Percentiles rank a stretch among this genome's conserved stretches.
Conservation (phyloP, 2,888 invertebrate species). For the Calliphora vomitoria region DNA sequence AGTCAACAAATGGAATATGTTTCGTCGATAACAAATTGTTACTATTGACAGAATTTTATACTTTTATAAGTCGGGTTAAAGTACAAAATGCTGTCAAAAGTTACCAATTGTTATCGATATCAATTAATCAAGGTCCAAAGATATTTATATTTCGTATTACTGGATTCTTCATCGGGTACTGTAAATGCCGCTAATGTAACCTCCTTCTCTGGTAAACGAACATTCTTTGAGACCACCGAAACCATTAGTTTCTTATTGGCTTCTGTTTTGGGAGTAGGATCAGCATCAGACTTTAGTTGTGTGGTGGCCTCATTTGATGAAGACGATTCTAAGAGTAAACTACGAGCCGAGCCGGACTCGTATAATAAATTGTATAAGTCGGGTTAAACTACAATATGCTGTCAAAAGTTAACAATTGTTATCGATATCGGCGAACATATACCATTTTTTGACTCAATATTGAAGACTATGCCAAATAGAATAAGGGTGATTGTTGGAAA, state of each 20-base stretch:
- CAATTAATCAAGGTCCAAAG: constrained; percentile 94
- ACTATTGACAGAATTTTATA: too few species aligned
- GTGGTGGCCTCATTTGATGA: constrained; percentile 64
- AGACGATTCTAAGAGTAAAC: constrained; percentile 72
- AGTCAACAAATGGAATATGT: too few species aligned
- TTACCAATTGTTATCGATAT: too few species aligned
- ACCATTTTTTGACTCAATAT: too few species aligned
- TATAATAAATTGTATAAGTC: constrained; percentile 78
- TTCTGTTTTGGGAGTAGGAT: constrained; percentile 78
- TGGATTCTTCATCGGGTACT: constrained; percentile 90
- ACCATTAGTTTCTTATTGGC: constrained; percentile 89
- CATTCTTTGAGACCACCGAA: constrained; percentile 90
- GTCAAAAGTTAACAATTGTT: too few species aligned
- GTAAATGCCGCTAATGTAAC: constrained; percentile 93
- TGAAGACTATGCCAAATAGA: too few species aligned
- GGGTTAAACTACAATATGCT: too few species aligned
- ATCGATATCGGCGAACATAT: too few species aligned
- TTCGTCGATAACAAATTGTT: too few species aligned
- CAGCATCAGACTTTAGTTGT: constrained; percentile 48
- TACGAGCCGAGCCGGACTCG: constrained; percentile 74
- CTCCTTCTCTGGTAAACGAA: constrained; percentile 93
- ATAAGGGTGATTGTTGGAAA: too few species aligned
- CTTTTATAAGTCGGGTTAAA: too few species aligned
- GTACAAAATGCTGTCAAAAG: too few species aligned
- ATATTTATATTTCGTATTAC: constrained; percentile 92